Conservation (phyloP, 2,113 vertebrate genomes). For the Sula dactylatra region DNA sequence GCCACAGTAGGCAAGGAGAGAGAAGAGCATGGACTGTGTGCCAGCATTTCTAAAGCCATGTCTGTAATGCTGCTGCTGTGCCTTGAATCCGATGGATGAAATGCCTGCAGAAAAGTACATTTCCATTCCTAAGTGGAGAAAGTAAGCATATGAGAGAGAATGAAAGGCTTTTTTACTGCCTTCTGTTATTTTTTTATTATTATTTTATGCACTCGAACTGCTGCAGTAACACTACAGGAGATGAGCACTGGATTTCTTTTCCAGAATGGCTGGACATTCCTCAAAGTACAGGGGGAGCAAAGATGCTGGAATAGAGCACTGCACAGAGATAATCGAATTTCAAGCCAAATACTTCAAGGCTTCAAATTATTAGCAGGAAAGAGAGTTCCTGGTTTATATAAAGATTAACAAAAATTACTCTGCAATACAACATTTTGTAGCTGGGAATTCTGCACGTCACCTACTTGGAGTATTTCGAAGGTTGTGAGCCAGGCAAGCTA, state of each 20-base stretch:
- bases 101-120: neutral
- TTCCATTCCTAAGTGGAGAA: no score
- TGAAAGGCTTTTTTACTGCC: neutral
- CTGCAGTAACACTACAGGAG: neutral
- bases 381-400: neutral
- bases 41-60: neutral
- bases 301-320: neutral
- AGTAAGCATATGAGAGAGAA: no score
- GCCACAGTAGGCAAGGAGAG: no score
- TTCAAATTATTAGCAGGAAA: no score
- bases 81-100: no score
- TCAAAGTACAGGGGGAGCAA: neutral
- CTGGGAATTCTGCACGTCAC: neutral
- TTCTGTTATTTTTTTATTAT: neutral
- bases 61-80: neutral
- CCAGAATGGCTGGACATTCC: neutral
- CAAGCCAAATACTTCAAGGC: neutral
- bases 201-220: neutral
- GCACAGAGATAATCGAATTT: accelerated
- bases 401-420: no score
- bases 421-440: no score
- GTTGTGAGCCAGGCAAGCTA: neutral
- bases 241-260: neutral
- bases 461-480: neutral
- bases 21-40: no score